Base-by-base conservation (phyloP, 2,797 vertebrate species). In the Chiroxiphia lanceolata region DNA sequence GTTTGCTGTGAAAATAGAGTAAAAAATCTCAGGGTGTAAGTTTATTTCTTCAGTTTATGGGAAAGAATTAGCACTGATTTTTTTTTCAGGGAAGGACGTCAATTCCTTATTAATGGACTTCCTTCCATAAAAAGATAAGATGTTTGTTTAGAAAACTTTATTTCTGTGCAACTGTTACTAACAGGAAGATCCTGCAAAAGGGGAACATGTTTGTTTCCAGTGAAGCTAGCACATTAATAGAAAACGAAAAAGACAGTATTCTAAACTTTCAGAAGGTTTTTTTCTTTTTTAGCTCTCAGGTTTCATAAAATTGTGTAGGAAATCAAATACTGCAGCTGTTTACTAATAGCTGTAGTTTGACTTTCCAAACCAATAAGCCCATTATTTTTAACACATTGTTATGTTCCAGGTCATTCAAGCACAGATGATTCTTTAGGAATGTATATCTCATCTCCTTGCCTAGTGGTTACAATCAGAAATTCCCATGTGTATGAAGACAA, bases 101-200 rank as follows among this genome's bases (percentile, higher is more conserved):
- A 98, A 89, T 98, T 97, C 87, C 97, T 96, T 96, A 97, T 97
- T 97, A 97, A 97, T 97, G 93, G 95, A 97, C 97, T 98, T 98
- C 98, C 98, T 98, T 98, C 96, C 97, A 96, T 94, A 95, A 93
- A 96, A 97, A 97, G 98, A 98, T 98, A 98, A 98, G 97, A 95
- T 93, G 97, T 98, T 98, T 98, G 97, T 98, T 98, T 97, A 94
- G 90, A 96, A 97, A 94, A 94, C 89, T 94, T 96, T 98, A 97
- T 97, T 98, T 97, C 96, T 97, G 65, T 96, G 96, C 94, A 84
- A 91, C 95, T 95, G 97, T 98, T 98, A 94, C 97, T 93, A 95
- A 97, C 94, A 96, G 93, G 97, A 97, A 96, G 85, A 94, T 97
- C 97, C 95, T 96, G 96, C 94, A 53, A 90, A 92, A 91, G 44